Evolutionary conservation across 2,888 invertebrate genomes (phyloP), one percentile per base, ranked within the genome.

Genomic region (Nemoura dubitans): DNA sequence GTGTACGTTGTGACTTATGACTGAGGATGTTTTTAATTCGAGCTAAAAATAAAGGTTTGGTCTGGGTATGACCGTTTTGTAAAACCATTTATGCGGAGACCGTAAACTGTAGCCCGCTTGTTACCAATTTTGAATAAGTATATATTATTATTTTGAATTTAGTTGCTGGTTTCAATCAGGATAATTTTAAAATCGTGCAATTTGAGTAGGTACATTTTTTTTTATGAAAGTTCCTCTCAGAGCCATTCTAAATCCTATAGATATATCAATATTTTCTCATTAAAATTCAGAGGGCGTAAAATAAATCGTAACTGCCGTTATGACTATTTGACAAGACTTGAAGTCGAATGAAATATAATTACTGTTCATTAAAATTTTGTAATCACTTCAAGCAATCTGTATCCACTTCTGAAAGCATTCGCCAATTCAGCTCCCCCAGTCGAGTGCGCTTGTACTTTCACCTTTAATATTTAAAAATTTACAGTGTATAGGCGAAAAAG

Each of bases 311-410:
- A 21, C 16, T 21, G 59, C 16, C 21, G 59, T 21, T 59, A 21
- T 59, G 59, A 59, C 59, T 59, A 59, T 59, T 59, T 59, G 59
- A 59, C 59, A 59, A 59, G 59, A n/a, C n/a, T n/a, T 59, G 2
- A 21, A 21, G 21, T 21, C 59, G 21, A 59, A 59, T 10, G 59
- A 59, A 59, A 59, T 59, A 10, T 59, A 59, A 59, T 59, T 59
- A 14, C 59, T 21, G 14, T 59, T 59, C 14, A 59, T 59, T 59
- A 59, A 59, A 81, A 29, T 81, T 3, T 29, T 16, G 29, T 10
- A 81, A 81, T 81, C 81, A 81, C 29, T 29, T 27, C 81, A 81
- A n/a, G 81, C 29, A 81, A 81, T 81, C 81, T 81, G 29, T 29
- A 81, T 30, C 28, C 30, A 29, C 59, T 29, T 81, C 81, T 81